Evolutionary conservation across 2,888 invertebrate genomes (phyloP).

Genomic region (Hipparchia sbordonii): DNA sequence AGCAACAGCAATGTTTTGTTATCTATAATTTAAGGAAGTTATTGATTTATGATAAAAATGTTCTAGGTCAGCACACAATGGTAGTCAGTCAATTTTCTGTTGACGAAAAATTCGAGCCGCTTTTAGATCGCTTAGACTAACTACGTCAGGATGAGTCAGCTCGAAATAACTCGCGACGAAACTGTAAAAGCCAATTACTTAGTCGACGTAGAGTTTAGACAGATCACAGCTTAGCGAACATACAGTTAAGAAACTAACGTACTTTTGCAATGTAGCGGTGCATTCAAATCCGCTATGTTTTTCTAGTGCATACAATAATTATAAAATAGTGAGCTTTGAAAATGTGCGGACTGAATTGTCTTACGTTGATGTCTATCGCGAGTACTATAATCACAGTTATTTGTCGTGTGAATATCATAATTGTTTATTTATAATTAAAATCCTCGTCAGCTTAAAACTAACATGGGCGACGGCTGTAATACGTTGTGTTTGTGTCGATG

Average conservation of each 20-base stretch:
- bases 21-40: not conserved
- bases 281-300: too few relatives aligned
- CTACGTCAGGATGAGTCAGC: constrained; percentile 22
- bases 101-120: constrained; percentile 1
- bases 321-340: too few relatives aligned
- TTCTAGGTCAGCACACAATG: constrained; percentile 11
- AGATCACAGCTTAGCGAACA: not conserved
- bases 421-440: too few relatives aligned
- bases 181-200: constrained; percentile 25
- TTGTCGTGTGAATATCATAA: too few relatives aligned
- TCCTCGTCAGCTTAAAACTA: too few relatives aligned
- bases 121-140: not conserved
- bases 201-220: constrained; percentile 12
- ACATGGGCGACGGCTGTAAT: too few relatives aligned
- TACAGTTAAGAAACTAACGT: not conserved
- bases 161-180: constrained; percentile 17
- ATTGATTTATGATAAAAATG: not conserved
- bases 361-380: too few relatives aligned
- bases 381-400: too few relatives aligned
- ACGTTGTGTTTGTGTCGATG: too few relatives aligned
- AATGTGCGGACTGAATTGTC: too few relatives aligned
- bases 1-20: not conserved
- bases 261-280: too few relatives aligned
- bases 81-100: constrained; percentile 7
- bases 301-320: too few relatives aligned